These are phyloP conservation scores for Eumerus sabulonum DNA, from an alignment of 2,888 invertebrate species.

Conservation along the genomic window DNA sequence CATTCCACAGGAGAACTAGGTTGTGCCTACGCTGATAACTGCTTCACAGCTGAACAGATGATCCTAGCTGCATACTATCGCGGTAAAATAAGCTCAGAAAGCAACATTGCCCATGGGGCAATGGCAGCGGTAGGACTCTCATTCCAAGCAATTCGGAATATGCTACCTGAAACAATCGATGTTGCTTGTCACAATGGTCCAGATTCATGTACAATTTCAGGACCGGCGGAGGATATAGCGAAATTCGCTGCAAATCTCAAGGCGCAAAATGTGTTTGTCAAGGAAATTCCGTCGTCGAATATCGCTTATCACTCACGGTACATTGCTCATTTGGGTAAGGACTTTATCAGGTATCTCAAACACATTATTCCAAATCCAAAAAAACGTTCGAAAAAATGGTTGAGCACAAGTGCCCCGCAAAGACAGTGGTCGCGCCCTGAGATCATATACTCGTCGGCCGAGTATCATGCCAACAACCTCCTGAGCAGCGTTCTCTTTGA, in stretches of 20 bases:
- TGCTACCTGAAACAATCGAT: constrained; percentile 87
- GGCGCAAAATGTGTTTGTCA: constrained; percentile 87
- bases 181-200: constrained; percentile 92
- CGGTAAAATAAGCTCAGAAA: constrained; percentile 87
- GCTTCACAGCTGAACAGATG: constrained; percentile 91
- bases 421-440: constrained; percentile 84
- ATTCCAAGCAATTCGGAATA: constrained; percentile 80
- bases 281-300: constrained; percentile 89
- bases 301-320: constrained; percentile 93
- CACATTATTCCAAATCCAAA: constrained; percentile 84
- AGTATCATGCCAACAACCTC: constrained; percentile 92
- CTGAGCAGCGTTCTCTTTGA: constrained; percentile 82
- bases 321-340: constrained; percentile 84
- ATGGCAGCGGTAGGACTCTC: constrained; percentile 94
- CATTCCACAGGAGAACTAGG: constrained; percentile 96
- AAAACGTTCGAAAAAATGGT: constrained; percentile 86
- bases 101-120: constrained; percentile 85
- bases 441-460: constrained; percentile 85
- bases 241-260: constrained; percentile 83
- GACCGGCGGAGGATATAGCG: constrained; percentile 85
- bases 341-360: constrained; percentile 82
- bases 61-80: constrained; percentile 91
- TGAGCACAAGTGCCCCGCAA: constrained; percentile 89
- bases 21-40: constrained; percentile 96
- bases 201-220: constrained; percentile 93